Percentiles rank a stretch among this genome's conserved stretches.
Evolutionary conservation across 2,888 invertebrate genomes (phyloP).

Genomic region (Ectobius pallidus): DNA sequence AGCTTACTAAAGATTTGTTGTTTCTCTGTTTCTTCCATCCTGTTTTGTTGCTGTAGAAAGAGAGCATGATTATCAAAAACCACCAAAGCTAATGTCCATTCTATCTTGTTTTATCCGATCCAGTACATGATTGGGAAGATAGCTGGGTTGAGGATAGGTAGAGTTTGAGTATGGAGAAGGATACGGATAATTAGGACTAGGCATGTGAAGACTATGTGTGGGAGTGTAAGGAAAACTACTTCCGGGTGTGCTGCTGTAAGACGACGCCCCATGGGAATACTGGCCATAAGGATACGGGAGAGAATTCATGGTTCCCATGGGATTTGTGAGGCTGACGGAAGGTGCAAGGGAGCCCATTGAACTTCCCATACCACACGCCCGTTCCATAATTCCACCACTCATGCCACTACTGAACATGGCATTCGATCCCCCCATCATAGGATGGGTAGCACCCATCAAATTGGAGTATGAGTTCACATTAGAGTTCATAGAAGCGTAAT

Average conservation of each 20-base stretch:
- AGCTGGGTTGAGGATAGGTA: conserved; percentile 51
- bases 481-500: conserved; percentile 51
- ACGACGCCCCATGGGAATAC: conserved; percentile 49
- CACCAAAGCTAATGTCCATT: conserved; percentile 59
- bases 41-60: conserved; percentile 16
- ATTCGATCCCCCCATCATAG: conserved; percentile 45
- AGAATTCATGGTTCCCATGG: conserved; percentile 46
- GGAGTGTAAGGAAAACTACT: conserved; percentile 51
- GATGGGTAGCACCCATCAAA: conserved; percentile 55
- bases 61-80: conserved; percentile 54
- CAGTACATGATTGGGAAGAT: conserved; percentile 57
- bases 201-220: conserved; percentile 67
- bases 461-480: conserved; percentile 52
- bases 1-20: conserved; percentile 15
- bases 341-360: conserved; percentile 42
- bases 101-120: conserved; percentile 58
- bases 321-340: conserved; percentile 44
- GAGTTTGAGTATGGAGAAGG: conserved; percentile 55
- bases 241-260: conserved; percentile 49
- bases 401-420: conserved; percentile 42
- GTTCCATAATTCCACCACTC: conserved; percentile 42
- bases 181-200: conserved; percentile 72
- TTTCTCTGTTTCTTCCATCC: conserved; percentile 11
- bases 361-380: conserved; percentile 47
- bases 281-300: conserved; percentile 53